Base-by-base conservation (phyloP, 2,113 vertebrate genomes). In the Nyctibius bracteatus region DNA sequence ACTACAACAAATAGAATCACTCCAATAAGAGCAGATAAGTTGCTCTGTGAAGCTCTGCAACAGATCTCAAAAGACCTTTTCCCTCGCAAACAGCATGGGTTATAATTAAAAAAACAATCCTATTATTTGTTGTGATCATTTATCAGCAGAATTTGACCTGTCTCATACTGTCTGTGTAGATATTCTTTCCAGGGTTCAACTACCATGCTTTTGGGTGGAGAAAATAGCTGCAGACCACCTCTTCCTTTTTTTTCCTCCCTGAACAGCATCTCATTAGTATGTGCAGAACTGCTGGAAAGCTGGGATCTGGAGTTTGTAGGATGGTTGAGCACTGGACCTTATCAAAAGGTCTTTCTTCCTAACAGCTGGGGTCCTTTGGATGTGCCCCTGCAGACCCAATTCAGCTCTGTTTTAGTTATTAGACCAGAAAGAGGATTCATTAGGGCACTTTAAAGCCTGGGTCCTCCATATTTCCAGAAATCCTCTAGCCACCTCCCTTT, bases 1-100 rank as follows among this genome's bases (percentile, higher is more conserved):
- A 85, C 93, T 96, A 81, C 85, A 96, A 88, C 91, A 97, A 97
- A 98, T 97, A 92, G 94, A 72, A 96, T 77, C 74, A 44, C 88
- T 41, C 44, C 8, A 23, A 11, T 16, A 91, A 90, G 88, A 95
- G 54, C 59, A 93, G 92, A 81, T 81, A 95, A 79, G 77, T 68
- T 79, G 63, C 59, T 92, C 68, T 67, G 84, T 70, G 27, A 79
- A 94, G 80, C 72, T 92, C 73, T 75, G 78, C 78, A 82, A 6
- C 39, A 82, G 74, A 88, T 88, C 70, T 93, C 31, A 4, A 85
- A 97, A 96, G 92, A 82, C 15, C 27, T 95, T 87, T 94, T 88
- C 18, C 20, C 31, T 57, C 25, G 2, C 46, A 65, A 74, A 96
- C 57, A 85, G 37, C 18, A 39, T 35, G 2, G 1, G 37, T 59